Evolutionary conservation across 1,140 invertebrate genomes (phyloP), one percentile per base, ranked within the genome.

Genomic region (Neodiprion lecontei): DNA sequence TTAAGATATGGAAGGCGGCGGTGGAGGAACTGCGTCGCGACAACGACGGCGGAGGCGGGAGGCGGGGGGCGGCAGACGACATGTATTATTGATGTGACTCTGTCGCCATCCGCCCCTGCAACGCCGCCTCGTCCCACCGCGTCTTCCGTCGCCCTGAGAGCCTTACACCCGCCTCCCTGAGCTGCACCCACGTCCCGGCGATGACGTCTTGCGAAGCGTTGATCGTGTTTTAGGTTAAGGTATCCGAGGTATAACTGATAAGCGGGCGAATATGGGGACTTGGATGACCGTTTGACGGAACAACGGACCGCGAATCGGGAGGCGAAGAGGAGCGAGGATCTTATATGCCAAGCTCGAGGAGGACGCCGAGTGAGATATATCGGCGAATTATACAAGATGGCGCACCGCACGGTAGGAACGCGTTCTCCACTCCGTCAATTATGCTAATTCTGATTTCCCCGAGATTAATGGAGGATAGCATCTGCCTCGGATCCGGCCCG

Each of bases 391-490:
- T 87, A 79, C 85, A 82, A 81, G 80, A 87, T 85, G 85, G 85
- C 83, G 85, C 86, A 86, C 86, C 83, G 76, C 81, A 87, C 82
- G 84, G 82, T 84, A 86, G 87, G 85, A 85, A 83, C 80, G 81
- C 79, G 83, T 88, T 87, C 85, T 84, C 80, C 86, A 85, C 85
- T 87, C 84, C 84, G 86, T 87, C 87, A 88, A 88, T 88, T 88
- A 88, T 88, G 86, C 84, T 88, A 88, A 88, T 88, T 88, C 84
- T 84, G 81, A 85, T 87, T 87, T 82, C 84, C 80, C 76, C 80
- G 86, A 88, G 86, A 87, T 87, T 88, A 88, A 88, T 88, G 85
- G 84, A 87, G 87, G 81, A 83, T 82, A 83, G 82, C 84, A 81
- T 80, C 68, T 81, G 79, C 84, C 81, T 81, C 70, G 74, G 77